Evolutionary conservation across 1,140 invertebrate genomes (phyloP), one percentile per base, ranked within the genome.

Genomic region (Leptopilina clavipes): DNA sequence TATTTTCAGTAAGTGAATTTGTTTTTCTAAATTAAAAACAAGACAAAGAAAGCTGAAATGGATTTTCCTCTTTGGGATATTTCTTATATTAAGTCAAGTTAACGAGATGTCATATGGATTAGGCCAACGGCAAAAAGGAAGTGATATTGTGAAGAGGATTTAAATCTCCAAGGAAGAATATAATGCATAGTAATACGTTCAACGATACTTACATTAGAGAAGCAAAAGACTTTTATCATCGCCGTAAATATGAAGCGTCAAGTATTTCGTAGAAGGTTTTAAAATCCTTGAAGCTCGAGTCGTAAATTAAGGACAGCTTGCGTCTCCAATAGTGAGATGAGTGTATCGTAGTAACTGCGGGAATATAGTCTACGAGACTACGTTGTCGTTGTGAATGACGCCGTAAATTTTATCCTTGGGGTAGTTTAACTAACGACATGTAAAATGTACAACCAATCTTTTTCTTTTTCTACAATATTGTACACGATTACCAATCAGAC

Each of bases 331-430:
- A 70, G 43, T 19, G 74, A 48, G 70, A 75, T 40, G 40, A 78
- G 74, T 79, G 52, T 76, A 72, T 71, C 56, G 45, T 37, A 59
- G 70, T 77, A 76, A 77, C 59, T 37, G 76, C 54, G 74, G 71
- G 73, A 80, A 79, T 76, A 74, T 70, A 65, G 59, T 65, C 59
- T 37, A 52, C 72, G 70, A 76, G 80, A 79, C 78, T 76, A 78
- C 78, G 76, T 78, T 82, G 76, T 82, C 76, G 79, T 76, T 48
- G 75, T 45, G 76, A 81, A 81, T 81, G 70, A 65, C 72, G 75
- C 73, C 72, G 75, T 80, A 80, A 82, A 78, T 82, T 82, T 80
- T 48, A 59, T 71, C 70, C 59, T 78, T 73, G 76, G 73, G 73
- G 76, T 75, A 70, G 75, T 74, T 54, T 54, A 19, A 19, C 19